A percentile compares a stretch with the other conserved stretches of the same genome.
phyloP scores from a whole-genome alignment of 2,888 invertebrate species.

The Andrena trimmerana region DNA sequence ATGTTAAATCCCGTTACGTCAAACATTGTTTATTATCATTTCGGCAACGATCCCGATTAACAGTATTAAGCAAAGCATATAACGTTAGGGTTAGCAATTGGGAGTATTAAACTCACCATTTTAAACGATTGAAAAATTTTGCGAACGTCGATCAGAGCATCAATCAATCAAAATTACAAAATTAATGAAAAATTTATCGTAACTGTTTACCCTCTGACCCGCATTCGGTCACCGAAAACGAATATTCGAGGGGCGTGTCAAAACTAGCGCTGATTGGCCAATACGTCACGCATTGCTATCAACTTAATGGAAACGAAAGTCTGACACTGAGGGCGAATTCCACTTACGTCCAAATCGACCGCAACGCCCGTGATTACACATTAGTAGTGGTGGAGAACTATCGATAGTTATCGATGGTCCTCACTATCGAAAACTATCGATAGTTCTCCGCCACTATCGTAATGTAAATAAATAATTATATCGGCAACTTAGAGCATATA shows the following conservation, averaged over 20 bases:
- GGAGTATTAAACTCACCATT: conserved; percentile 51
- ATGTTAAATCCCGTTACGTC: neutral
- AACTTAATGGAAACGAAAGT: conserved; percentile 38
- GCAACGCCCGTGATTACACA: no score
- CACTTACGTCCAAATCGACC: no score
- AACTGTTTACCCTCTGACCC: conserved; percentile 66
- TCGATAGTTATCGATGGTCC: no score
- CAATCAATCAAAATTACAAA: conserved; percentile 55
- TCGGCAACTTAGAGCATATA: no score
- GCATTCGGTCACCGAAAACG: conserved; percentile 79
- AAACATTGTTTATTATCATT: neutral
- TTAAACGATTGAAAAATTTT: conserved; percentile 45
- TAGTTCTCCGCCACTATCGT: no score
- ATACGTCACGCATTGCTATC: conserved; percentile 39
- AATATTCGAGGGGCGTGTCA: conserved; percentile 84
- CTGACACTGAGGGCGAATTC: neutral
- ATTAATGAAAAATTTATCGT: conserved; percentile 54
- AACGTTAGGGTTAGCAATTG: conserved; percentile 10
- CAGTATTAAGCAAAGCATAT: conserved; percentile 6
- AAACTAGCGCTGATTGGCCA: conserved; percentile 66
- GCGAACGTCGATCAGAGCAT: conserved; percentile 44
- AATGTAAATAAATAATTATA: no score
- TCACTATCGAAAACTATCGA: no score
- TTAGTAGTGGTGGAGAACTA: no score
- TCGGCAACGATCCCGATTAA: conserved; percentile 18